A percentile compares a stretch with the other conserved stretches of the same genome.
Evolutionary conservation across 2,113 vertebrate genomes (phyloP).

Genomic region (Conger conger): DNA sequence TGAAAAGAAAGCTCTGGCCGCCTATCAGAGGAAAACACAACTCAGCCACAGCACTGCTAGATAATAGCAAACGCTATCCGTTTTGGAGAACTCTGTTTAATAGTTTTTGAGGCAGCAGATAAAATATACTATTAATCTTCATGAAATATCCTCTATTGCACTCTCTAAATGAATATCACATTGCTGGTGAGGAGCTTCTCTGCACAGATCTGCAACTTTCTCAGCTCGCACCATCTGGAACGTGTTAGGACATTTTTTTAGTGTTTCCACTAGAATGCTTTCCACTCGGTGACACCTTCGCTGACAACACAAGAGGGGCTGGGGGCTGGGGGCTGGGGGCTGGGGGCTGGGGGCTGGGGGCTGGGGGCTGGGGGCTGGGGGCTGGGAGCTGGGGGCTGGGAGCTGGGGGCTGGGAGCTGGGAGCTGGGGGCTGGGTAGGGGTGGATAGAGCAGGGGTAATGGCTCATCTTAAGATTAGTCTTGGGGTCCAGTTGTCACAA

Average conservation of each 20-base stretch:
- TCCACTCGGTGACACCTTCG: not conserved
- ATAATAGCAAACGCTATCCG: constrained; percentile 32
- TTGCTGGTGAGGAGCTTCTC: constrained; percentile 43
- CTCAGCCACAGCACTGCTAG: constrained; percentile 22
- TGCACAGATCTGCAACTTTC: constrained; percentile 34
- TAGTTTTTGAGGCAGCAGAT: constrained; percentile 32
- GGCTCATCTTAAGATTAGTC: constrained; percentile 1
- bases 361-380: not conserved
- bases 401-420: not conserved
- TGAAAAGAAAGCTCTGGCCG: constrained; percentile 25
- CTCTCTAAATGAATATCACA: constrained; percentile 42
- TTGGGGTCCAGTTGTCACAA: not conserved
- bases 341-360: not conserved
- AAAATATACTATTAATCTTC: constrained; percentile 42
- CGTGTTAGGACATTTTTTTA: constrained; percentile 35
- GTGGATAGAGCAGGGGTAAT: too few relatives aligned
- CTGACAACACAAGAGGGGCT: not conserved
- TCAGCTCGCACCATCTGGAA: constrained; percentile 53
- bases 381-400: not conserved
- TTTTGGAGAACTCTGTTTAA: constrained; percentile 35
- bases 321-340: not conserved
- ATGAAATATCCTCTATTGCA: constrained; percentile 37
- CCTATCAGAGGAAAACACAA: constrained; percentile 34
- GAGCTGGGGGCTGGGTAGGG: too few relatives aligned
- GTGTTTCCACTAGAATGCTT: not conserved